These are phyloP conservation scores for Epinotia demarniana DNA, from an alignment of 2,888 invertebrate genomes.

Conservation along the genomic window DNA sequence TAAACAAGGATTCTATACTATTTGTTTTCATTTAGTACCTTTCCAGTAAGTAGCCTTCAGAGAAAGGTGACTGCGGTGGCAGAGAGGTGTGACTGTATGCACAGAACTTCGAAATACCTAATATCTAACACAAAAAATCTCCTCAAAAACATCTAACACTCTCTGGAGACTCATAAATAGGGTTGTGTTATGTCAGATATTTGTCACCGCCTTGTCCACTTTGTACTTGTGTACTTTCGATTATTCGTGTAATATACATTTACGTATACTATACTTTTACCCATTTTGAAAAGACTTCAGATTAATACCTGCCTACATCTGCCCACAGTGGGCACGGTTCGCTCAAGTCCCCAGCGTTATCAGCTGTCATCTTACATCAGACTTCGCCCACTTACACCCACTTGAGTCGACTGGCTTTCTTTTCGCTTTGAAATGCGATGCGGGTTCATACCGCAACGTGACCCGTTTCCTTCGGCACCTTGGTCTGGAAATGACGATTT, in stretches of 20 bases:
- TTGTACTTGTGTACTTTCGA: too few species aligned
- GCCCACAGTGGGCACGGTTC: neutral
- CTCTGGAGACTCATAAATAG: neutral
- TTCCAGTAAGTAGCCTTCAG: too few species aligned
- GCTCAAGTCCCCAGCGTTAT: conserved; percentile 16
- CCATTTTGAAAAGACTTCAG: neutral
- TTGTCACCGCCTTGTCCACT: neutral
- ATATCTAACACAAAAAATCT: too few species aligned
- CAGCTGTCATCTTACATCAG: conserved; percentile 35
- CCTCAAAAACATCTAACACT: too few species aligned
- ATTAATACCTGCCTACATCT: conserved; percentile 11
- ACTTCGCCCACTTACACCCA: conserved; percentile 39
- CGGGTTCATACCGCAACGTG: conserved; percentile 35
- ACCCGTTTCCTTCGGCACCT: conserved; percentile 7
- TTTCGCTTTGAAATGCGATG: conserved; percentile 33
- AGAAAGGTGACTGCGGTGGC: too few species aligned
- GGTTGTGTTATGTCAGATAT: neutral
- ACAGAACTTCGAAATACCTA: too few species aligned
- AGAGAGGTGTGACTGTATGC: too few species aligned
- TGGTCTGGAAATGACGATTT: conserved; percentile 7
- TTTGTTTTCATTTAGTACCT: too few species aligned
- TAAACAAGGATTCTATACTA: too few species aligned
- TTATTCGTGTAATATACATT: too few species aligned
- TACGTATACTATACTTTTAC: neutral
- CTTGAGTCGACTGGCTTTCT: conserved; percentile 31